Evolutionary conservation across 2,113 vertebrate genomes (phyloP).

Genomic region (Tupaia chinensis): DNA sequence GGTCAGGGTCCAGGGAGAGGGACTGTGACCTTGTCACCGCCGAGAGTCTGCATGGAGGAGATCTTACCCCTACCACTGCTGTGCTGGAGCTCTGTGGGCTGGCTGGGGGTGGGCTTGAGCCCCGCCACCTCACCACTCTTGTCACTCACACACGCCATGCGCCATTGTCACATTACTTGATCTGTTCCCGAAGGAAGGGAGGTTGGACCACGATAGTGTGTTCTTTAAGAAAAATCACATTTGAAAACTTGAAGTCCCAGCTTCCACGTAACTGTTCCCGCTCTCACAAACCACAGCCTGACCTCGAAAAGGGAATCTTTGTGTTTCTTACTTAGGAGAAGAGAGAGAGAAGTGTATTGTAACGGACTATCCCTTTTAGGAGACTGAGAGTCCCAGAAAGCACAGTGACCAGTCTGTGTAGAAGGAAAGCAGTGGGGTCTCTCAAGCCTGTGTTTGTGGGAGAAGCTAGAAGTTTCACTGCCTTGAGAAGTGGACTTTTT

Average conservation of each 20-base stretch:
- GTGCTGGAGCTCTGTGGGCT: too few relatives aligned
- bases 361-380: neutral
- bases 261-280: neutral
- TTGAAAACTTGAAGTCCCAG: neutral
- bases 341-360: neutral
- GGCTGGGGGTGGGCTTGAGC: neutral
- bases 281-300: neutral
- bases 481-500: neutral
- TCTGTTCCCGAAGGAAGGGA: neutral
- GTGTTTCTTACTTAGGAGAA: neutral
- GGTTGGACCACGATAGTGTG: neutral
- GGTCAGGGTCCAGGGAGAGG: neutral
- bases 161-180: neutral
- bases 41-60: neutral
- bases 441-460: neutral
- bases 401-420: neutral
- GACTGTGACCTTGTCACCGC: neutral
- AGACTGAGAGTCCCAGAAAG: neutral
- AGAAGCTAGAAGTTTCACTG: neutral
- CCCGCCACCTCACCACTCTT: too few relatives aligned
- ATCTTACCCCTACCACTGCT: neutral
- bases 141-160: fast-evolving
- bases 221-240: neutral
- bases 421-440: neutral
- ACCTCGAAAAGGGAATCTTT: neutral